These are phyloP conservation scores for Lasiurus borealis DNA, from an alignment of 2,113 vertebrate genomes.

Conservation along the genomic window DNA sequence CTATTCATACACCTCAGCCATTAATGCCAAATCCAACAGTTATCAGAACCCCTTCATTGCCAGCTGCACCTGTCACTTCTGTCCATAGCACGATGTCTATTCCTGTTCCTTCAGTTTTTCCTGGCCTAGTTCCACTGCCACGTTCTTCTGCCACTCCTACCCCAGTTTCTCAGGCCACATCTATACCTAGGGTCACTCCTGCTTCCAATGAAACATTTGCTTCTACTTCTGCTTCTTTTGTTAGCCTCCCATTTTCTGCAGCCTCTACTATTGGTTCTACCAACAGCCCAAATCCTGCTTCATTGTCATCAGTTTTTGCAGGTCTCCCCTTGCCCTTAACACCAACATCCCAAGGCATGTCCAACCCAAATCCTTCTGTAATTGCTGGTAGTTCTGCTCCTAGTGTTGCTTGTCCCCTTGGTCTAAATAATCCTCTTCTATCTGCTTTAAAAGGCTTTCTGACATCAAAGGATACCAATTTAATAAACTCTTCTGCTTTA, in stretches of 20 bases:
- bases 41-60: slow-evolving; percentile 87
- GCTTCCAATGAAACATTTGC: slow-evolving; percentile 87
- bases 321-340: slow-evolving; percentile 87
- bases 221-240: slow-evolving; percentile 85
- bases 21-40: slow-evolving; percentile 85
- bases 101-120: slow-evolving; percentile 91
- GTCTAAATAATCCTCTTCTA: slow-evolving; percentile 87
- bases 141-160: slow-evolving; percentile 79
- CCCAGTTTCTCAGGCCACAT: slow-evolving; percentile 85
- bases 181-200: slow-evolving; percentile 88
- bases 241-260: slow-evolving; percentile 88
- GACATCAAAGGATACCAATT: slow-evolving; percentile 87
- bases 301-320: slow-evolving; percentile 90
- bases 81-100: slow-evolving; percentile 87
- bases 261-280: slow-evolving; percentile 85
- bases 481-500: slow-evolving; percentile 86
- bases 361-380: slow-evolving; percentile 85
- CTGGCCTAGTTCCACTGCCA: slow-evolving; percentile 88
- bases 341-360: slow-evolving; percentile 79
- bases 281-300: slow-evolving; percentile 87
- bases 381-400: slow-evolving; percentile 85
- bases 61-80: slow-evolving; percentile 81
- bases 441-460: slow-evolving; percentile 91
- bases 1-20: slow-evolving; percentile 84
- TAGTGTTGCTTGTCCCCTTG: slow-evolving; percentile 86